These are phyloP conservation scores for Diachasma alloeum DNA, from an alignment of 1,140 invertebrate genomes.

Conservation along the genomic window DNA sequence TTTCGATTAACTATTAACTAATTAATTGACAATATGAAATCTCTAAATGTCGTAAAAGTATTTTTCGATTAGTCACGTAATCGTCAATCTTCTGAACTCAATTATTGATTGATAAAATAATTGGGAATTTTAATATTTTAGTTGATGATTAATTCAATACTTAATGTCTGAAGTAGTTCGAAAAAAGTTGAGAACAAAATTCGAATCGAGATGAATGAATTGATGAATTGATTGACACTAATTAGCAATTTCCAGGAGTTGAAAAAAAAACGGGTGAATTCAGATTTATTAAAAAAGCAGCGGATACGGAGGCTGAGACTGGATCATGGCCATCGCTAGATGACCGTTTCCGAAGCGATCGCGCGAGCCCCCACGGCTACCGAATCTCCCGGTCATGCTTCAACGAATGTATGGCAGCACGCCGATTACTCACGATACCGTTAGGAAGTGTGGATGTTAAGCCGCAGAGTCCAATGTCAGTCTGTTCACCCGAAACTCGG, in stretches of 20 bases:
- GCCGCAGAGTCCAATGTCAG: neutral
- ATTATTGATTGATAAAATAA: too few species aligned
- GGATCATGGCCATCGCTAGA: neutral
- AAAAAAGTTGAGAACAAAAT: too few species aligned
- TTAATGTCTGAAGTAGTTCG: too few species aligned
- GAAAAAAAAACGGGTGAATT: neutral
- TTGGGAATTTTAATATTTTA: too few species aligned
- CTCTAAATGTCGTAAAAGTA: too few species aligned
- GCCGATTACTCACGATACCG: constrained; percentile 60
- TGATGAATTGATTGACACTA: neutral
- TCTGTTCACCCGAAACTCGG: neutral
- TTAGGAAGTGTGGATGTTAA: constrained; percentile 38
- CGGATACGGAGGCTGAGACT: neutral
- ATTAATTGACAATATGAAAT: too few species aligned
- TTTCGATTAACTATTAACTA: too few species aligned
- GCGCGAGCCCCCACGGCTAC: neutral
- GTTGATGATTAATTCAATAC: too few species aligned
- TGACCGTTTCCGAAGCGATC: neutral
- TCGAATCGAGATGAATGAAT: neutral
- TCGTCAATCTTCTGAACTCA: too few species aligned
- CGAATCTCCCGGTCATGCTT: neutral
- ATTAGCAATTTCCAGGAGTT: neutral
- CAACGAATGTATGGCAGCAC: constrained; percentile 29
- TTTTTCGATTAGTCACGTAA: too few species aligned
- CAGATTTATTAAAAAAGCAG: neutral